phyloP scores from a whole-genome alignment of 1,140 invertebrate species.

The Brachionus plicatilis region DNA sequence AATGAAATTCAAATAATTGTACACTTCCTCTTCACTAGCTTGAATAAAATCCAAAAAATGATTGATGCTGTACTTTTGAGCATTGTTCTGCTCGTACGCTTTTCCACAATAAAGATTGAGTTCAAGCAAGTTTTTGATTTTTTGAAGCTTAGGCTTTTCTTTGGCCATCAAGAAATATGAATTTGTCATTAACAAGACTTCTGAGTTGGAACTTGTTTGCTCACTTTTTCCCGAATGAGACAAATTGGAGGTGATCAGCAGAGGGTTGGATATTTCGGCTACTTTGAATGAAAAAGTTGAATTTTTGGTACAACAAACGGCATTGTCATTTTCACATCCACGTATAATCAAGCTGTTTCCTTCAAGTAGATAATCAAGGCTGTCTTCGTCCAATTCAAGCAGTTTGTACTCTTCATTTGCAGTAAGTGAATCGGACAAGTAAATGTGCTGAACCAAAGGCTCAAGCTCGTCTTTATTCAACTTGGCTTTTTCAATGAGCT shows the following conservation, averaged over 20 bases:
- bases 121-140: conserved; percentile 35
- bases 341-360: conserved; percentile 27
- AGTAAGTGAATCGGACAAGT: neutral
- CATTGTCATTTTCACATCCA: neutral
- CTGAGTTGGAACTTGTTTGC: neutral
- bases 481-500: conserved; percentile 2
- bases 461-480: conserved; percentile 11
- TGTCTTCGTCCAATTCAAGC: conserved; percentile 15
- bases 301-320: conserved; percentile 32
- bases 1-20: conserved; percentile 16
- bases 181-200: conserved; percentile 20
- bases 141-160: conserved; percentile 17
- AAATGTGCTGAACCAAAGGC: conserved; percentile 11
- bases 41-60: conserved; percentile 24
- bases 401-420: conserved; percentile 19
- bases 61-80: neutral
- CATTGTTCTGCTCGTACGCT: conserved; percentile 19
- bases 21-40: conserved; percentile 34
- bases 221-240: neutral
- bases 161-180: conserved; percentile 2
- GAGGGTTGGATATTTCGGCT: conserved; percentile 35
- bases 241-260: neutral
- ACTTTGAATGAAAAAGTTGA: conserved; percentile 34
- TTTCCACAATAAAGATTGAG: conserved; percentile 24
- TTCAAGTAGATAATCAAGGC: neutral